Base-by-base conservation (phyloP, 1,140 invertebrate species). In the Oreohelix idahoensis region DNA sequence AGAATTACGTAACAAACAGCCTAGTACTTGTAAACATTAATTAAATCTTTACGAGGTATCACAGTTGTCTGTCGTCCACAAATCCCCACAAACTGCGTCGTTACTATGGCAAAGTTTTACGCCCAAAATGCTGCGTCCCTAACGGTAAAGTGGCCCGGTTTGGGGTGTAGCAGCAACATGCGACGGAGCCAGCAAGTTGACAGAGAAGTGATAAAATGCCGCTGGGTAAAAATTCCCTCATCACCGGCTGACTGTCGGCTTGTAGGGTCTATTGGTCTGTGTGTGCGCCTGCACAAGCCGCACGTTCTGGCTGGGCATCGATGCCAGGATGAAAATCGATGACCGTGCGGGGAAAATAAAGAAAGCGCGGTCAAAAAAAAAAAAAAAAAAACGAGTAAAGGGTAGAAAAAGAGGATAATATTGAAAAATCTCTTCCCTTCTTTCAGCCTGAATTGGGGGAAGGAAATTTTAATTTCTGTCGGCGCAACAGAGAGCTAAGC, bases 201-300 rank as follows among this genome's bases (percentile, higher is more conserved):
- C 63, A 66, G 63, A 32, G 63, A 66, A 32, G 63, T 17, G 63
- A 32, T 66, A 32, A 66, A 66, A 66, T 66, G 63, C 63, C 63
- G 63, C 63, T 32, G 63, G 63, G 63, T 66, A 66, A 66, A 66
- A 66, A 66, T 66, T 66, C 63, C 63, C 63, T 35, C 63, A 66
- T 66, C 63, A 66, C 63, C 63, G 63, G 29, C 63, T 66, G 63
- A 66, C 63, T 66, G 63, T 66, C 63, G 63, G 63, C 63, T 66
- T n/a, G 63, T 66, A 2, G 17, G 29, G n/a, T 11, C 63, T 32
- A 32, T 29, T 17, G 63, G 63, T 32, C 63, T 17, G 63, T 2
- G 8, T 17, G n/a, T 32, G 63, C 63, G 63, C 63, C n/a, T 66
- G 63, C 63, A 29, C 23, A n/a, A 66, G 63, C 32, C 63, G 63